Evolutionary conservation across 2,797 vertebrate genomes (phyloP), one percentile per base, ranked within the genome.

Genomic region (Myoxocephalus aenaeus): DNA sequence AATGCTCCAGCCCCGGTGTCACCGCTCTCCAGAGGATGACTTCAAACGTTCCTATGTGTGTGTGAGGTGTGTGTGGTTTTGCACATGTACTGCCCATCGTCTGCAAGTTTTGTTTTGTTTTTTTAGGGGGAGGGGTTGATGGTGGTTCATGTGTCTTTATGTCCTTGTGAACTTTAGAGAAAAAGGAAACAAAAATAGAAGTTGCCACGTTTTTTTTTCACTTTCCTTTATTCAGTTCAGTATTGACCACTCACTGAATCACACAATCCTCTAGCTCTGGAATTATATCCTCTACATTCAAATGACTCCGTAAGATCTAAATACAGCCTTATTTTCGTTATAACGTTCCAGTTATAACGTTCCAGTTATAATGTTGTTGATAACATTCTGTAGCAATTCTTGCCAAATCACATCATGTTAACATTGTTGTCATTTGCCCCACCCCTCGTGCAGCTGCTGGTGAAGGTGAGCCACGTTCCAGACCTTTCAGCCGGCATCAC

Each of bases 401-500:
- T 86, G 77, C 79, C 82, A 54, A 46, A 61, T 58, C 29, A 12
- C 65, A 6, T 62, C 9, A 9, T 42, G 29, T 83, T 32, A 59
- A 67, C 25, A 1, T 29, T 40, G 20, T 34, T 66, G 32, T 59
- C 54, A 17, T 57, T 17, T 29, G 14, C 27, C 6, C 8, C 13
- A 0, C 51, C 48, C 11, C 29, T 4, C 17, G 15, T 78, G 29
- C 95, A 99, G 98, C 96, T 99, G 83, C 96, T 96, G 90, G 95
- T 99, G 86, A 92, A 94, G 79, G 97, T 99, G 76, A 98, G 94
- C 2, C 96, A 99, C 0, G 97, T 98, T 61, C 98, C 98, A 0
- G 97, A 98, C 86, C 96, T 99, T 67, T 96, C 96, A 0, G 94
- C 93, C 0, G 98, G 98, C 0, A 96, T 99, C 81, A 95, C 95